Conservation (phyloP, 53 echinoderm and acorn worm species). For the Actinopyga echinites region DNA sequence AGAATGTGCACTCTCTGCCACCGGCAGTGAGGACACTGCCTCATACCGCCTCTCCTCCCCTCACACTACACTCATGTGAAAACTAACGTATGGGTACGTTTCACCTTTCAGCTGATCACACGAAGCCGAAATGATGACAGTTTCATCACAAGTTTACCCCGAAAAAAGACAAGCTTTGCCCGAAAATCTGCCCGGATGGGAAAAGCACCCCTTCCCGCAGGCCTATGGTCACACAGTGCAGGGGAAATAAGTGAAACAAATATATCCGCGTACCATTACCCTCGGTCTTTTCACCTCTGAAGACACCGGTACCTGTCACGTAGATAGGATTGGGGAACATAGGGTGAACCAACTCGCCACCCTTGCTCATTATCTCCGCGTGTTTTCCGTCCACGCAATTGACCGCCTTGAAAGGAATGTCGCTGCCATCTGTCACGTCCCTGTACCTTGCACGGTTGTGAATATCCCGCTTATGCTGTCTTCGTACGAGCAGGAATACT, state of each 20-base stretch:
- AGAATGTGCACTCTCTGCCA: no score
- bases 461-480: slow-evolving; percentile 9
- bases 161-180: no score
- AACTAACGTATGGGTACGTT: no score
- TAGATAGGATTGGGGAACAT: slow-evolving; percentile 90
- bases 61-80: no score
- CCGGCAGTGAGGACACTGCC: no score
- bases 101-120: no score
- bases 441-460: slow-evolving; percentile 62
- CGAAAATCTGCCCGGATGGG: no score
- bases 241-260: not conserved
- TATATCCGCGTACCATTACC: slow-evolving; percentile 61
- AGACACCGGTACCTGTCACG: slow-evolving; percentile 20
- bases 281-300: slow-evolving; percentile 55
- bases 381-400: slow-evolving; percentile 68
- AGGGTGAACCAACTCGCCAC: slow-evolving; percentile 50
- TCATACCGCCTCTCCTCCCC: no score
- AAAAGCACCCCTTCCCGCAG: no score
- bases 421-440: slow-evolving; percentile 62
- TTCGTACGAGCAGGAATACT: not conserved
- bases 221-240: no score
- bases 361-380: slow-evolving; percentile 48
- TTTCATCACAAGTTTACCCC: no score
- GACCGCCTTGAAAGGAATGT: slow-evolving; percentile 72
- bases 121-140: no score